Conservation (phyloP, 2,888 invertebrate species). For the Ophion ellenae region DNA sequence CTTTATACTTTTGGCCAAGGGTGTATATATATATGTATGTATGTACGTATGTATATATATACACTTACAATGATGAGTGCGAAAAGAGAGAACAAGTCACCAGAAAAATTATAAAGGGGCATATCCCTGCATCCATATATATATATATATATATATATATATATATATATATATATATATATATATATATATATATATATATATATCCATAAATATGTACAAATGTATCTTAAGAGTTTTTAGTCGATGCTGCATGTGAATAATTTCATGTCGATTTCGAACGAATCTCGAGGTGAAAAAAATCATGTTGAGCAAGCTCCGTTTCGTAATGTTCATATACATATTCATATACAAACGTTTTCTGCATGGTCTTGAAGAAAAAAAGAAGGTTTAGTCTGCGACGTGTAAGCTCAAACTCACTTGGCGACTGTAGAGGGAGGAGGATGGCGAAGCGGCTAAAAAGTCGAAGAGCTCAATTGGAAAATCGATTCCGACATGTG, state of each 20-base stretch:
- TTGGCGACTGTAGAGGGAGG: background rate
- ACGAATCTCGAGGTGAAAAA: background rate
- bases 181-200: background rate
- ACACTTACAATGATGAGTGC: conserved; percentile 10
- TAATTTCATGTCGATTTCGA: conserved; percentile 33
- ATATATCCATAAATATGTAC: conserved; percentile 8
- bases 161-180: background rate
- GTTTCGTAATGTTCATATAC: conserved; percentile 29
- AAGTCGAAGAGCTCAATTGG: conserved; percentile 2
- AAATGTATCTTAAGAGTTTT: conserved; percentile 35
- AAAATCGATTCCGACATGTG: conserved; percentile 6
- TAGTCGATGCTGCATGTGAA: conserved; percentile 32
- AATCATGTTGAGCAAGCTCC: conserved; percentile 19
- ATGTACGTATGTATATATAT: background rate
- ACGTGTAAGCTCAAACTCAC: background rate
- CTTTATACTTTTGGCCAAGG: no score
- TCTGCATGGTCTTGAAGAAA: background rate
- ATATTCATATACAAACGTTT: conserved; percentile 21
- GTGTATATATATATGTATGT: no score
- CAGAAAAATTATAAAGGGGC: conserved; percentile 4
- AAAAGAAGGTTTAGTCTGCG: background rate
- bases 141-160: background rate
- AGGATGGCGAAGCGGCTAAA: background rate
- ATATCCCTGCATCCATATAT: background rate
- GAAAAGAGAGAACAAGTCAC: conserved; percentile 27